A percentile compares a stretch with the other conserved stretches of the same genome.
Evolutionary conservation across 2,888 invertebrate species (phyloP).

Genomic region (Cephus pulcher): DNA sequence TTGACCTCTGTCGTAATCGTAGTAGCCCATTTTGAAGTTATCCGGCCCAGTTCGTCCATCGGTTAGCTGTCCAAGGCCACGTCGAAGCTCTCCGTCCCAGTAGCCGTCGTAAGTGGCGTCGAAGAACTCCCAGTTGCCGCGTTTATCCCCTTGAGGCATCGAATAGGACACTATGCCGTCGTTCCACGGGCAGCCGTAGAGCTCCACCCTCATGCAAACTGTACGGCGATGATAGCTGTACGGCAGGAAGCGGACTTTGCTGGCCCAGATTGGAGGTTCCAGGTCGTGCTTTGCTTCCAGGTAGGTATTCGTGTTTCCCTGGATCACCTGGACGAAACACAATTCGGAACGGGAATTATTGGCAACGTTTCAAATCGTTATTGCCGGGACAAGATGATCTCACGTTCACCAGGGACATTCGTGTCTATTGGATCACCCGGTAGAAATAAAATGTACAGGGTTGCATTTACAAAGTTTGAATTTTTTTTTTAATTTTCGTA

Average conservation of each 20-base stretch:
- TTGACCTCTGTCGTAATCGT: conserved; percentile 73
- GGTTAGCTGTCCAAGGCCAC: conserved; percentile 87
- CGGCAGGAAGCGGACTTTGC: conserved; percentile 86
- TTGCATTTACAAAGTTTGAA: not conserved
- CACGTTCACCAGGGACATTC: not conserved
- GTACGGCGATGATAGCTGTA: conserved; percentile 86
- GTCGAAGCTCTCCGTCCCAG: conserved; percentile 80
- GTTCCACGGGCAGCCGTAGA: conserved; percentile 89
- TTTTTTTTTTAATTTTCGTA: not conserved
- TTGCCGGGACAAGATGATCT: not conserved
- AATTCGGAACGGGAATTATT: not conserved
- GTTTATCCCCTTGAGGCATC: conserved; percentile 88
- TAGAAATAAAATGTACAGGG: not conserved
- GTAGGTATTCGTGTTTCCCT: conserved; percentile 90
- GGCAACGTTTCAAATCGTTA: not conserved
- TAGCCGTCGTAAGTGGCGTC: conserved; percentile 89
- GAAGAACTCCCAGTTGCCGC: conserved; percentile 83
- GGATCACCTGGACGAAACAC: conserved; percentile 74
- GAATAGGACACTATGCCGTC: conserved; percentile 88
- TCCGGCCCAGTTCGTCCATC: conserved; percentile 85
- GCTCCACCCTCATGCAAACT: conserved; percentile 91
- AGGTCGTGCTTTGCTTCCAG: conserved; percentile 81
- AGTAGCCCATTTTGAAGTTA: conserved; percentile 76
- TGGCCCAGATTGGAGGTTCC: conserved; percentile 87
- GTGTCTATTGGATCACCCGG: not conserved